Percentiles rank a stretch among this genome's conserved stretches.
These are phyloP conservation scores for Calypte anna DNA, from an alignment of 2,113 vertebrate species.

Conservation along the genomic window DNA sequence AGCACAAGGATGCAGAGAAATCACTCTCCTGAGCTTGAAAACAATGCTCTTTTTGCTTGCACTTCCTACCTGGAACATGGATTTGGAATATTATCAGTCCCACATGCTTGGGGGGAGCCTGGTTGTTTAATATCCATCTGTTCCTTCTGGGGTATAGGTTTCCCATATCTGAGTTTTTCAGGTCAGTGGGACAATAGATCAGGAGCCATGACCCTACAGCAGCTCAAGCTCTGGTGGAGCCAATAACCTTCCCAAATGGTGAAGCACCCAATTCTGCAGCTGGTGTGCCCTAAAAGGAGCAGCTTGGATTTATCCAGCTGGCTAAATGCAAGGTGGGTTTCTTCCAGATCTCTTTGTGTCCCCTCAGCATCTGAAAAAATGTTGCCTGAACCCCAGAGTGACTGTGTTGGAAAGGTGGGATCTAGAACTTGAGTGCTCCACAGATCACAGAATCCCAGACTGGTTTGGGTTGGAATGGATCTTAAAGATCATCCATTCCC, in stretches of 20 bases:
- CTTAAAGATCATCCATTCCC: no score
- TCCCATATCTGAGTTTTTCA: background rate
- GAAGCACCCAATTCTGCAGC: background rate
- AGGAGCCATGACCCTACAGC: background rate
- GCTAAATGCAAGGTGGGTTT: background rate
- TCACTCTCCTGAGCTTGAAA: background rate
- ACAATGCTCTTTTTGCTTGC: background rate
- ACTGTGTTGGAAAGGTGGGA: no score
- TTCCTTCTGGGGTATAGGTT: background rate
- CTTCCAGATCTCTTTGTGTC: background rate
- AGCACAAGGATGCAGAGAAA: background rate
- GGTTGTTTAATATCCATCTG: background rate
- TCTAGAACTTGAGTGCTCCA: no score
- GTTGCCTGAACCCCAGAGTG: background rate
- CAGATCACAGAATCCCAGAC: no score
- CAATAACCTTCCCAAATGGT: rapidly evolving
- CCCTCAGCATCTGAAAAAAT: background rate
- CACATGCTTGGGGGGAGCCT: background rate
- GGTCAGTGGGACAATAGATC: background rate
- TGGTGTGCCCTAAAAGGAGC: background rate
- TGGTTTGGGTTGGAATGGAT: no score
- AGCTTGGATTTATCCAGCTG: background rate
- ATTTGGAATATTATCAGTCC: background rate
- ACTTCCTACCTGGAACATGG: background rate
- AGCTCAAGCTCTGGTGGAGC: background rate